Percentiles rank a stretch among this genome's conserved stretches.
These are phyloP conservation scores for Natator depressus DNA, from an alignment of 2,113 vertebrate genomes.

Conservation along the genomic window DNA sequence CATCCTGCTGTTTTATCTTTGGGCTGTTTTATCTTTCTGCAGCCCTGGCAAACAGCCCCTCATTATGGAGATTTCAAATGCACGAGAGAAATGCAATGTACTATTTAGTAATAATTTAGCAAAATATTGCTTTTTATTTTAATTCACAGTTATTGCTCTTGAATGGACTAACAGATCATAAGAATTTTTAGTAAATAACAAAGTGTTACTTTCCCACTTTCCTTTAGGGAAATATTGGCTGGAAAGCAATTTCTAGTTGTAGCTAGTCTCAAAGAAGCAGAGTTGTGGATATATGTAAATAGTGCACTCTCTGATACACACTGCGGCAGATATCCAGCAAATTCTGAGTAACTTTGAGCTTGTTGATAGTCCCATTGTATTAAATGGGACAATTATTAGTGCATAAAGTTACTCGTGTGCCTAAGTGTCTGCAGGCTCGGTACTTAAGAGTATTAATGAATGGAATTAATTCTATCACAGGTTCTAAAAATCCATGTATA, in stretches of 20 bases:
- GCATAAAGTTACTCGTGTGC: not conserved
- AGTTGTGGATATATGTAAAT: not conserved
- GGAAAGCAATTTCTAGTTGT: not conserved
- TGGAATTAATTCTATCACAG: not conserved
- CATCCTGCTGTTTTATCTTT: not conserved
- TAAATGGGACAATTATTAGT: not conserved
- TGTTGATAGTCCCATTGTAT: not conserved
- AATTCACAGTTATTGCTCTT: not conserved
- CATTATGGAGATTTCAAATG: conserved; percentile 4
- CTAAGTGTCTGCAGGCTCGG: not conserved
- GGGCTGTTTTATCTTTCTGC: not conserved
- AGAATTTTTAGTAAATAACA: not conserved
- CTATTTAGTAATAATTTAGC: not conserved
- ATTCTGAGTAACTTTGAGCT: not conserved
- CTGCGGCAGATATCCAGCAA: not conserved
- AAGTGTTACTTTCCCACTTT: not conserved
- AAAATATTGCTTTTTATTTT: not conserved
- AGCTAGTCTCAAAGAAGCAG: not conserved
- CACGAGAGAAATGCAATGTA: not conserved
- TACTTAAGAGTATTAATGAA: not conserved
- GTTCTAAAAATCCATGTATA: not conserved
- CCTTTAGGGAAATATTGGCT: not conserved
- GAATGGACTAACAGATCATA: not conserved
- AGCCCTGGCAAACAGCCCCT: conserved; percentile 12
- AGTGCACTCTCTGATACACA: not conserved